These are phyloP conservation scores for Psix sp. DNA, from an alignment of 1,140 invertebrate genomes.

Conservation along the genomic window DNA sequence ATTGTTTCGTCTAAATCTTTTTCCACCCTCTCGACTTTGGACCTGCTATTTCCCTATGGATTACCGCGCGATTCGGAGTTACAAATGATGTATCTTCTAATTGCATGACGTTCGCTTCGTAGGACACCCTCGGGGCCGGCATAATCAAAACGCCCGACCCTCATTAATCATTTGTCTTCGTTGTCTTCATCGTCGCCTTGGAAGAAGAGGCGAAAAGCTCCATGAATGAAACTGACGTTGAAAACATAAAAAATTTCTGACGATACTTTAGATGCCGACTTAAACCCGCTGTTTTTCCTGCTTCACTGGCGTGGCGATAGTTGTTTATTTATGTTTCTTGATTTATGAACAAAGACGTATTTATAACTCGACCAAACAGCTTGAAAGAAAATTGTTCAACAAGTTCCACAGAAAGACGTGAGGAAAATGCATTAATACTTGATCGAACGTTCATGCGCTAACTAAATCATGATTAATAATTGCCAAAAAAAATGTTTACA, in stretches of 20 bases:
- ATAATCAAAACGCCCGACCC: constrained; percentile 72
- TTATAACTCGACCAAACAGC: too few relatives aligned
- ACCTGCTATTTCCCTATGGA: constrained; percentile 59
- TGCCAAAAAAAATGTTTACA: too few relatives aligned
- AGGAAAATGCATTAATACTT: too few relatives aligned
- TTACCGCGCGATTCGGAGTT: constrained; percentile 68
- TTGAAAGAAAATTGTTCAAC: too few relatives aligned
- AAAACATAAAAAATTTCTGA: constrained; percentile 42
- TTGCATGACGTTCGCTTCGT: constrained; percentile 71
- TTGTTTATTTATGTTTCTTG: too few relatives aligned
- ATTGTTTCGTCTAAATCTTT: constrained; percentile 54
- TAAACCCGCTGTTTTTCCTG: background rate
- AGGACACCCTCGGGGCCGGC: constrained; percentile 57
- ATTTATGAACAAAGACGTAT: too few relatives aligned
- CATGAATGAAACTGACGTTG: constrained; percentile 47
- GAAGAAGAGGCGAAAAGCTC: constrained; percentile 32
- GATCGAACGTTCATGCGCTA: too few relatives aligned
- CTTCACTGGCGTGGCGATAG: too few relatives aligned
- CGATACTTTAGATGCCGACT: constrained; percentile 1
- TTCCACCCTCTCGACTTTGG: constrained; percentile 57
- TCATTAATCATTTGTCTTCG: constrained; percentile 71
- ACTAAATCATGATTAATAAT: too few relatives aligned
- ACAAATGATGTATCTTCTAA: constrained; percentile 76
- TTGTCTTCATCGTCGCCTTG: constrained; percentile 53
- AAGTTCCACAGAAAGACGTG: too few relatives aligned